Evolutionary conservation across 37 sponge, comb jelly and placozoan genomes (phyloP).

Genomic region (Crambe crambe): DNA sequence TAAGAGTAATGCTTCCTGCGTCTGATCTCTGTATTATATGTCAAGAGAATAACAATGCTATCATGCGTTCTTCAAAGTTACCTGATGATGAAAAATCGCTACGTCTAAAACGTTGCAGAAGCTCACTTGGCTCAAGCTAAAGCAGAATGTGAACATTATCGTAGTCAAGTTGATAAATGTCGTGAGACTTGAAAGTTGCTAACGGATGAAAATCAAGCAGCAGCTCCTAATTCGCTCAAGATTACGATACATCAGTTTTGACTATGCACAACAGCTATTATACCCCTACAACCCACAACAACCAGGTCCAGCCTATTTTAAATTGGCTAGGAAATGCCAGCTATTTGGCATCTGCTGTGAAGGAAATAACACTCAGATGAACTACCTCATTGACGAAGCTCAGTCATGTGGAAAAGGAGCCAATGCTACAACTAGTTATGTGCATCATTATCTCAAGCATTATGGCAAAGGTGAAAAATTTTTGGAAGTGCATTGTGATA

Average conservation of each 20-base stretch:
- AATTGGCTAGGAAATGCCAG: slow-evolving; percentile 18
- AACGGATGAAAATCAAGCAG: no score
- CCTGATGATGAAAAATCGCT: not conserved
- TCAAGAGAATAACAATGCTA: not conserved
- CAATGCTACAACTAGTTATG: slow-evolving; percentile 19
- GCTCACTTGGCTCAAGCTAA: not conserved
- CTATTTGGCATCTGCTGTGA: slow-evolving; percentile 23
- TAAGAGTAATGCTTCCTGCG: not conserved
- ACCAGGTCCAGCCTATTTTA: slow-evolving; percentile 26
- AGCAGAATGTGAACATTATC: not conserved
- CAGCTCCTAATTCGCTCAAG: no score
- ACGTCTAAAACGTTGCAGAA: not conserved
- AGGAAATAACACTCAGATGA: not conserved
- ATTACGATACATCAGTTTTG: no score
- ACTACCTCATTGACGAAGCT: slow-evolving; percentile 25
- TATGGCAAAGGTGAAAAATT: not conserved
- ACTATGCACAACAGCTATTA: slow-evolving; percentile 35
- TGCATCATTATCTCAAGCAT: slow-evolving; percentile 4
- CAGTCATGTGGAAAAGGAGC: slow-evolving; percentile 20
- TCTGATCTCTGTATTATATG: not conserved
- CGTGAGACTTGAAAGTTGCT: no score
- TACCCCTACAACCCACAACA: slow-evolving; percentile 32
- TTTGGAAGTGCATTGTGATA: not conserved
- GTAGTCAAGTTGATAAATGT: no score
- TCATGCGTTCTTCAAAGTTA: not conserved